Base-by-base conservation (phyloP, 2,113 vertebrate genomes). In the Tinamus guttatus region DNA sequence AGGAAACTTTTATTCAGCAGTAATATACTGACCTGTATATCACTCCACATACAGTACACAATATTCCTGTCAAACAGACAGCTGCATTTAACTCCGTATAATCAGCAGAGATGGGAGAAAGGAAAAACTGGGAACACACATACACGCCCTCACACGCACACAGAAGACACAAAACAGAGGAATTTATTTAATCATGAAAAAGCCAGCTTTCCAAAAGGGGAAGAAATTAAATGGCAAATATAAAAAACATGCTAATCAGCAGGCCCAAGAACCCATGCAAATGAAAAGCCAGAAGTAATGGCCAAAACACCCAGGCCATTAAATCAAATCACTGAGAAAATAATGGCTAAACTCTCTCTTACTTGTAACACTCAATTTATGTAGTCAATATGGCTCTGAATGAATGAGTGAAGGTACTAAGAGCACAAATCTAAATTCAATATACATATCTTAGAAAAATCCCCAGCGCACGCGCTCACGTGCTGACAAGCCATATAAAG, bases 261-360 rank as follows among this genome's bases (percentile, higher is more conserved):
- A 91, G 56, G 93, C 91, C 83, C 74, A 92, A 81, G 93, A 94
- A 93, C 81, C 79, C 95, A 97, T 97, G 97, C 96, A 97, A 97
- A 98, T 97, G 94, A 95, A 96, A 93, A 94, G 87, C 75, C 95
- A 96, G 92, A 96, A 97, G 95, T 94, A 90, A 96, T 89, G 87
- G 90, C 90, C 91, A 92, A 95, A 96, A 92, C 81, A 95, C 59
- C 79, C 94, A 86, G 87, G 94, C 95, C 89, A 96, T 98, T 98
- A 98, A 98, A 97, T 97, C 96, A 97, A 97, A 98, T 97, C 97
- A 95, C 96, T 84, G 94, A 84, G 96, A 97, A 97, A 98, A 97
- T 97, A 98, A 98, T 96, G 97, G 97, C 97, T 98, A 94, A 98
- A 98, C 95, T 98, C 97, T 96, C 96, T 97, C 97, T 97, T 97